Evolutionary conservation across 2,888 invertebrate genomes (phyloP).

Genomic region (Caenorhabditis angaria): DNA sequence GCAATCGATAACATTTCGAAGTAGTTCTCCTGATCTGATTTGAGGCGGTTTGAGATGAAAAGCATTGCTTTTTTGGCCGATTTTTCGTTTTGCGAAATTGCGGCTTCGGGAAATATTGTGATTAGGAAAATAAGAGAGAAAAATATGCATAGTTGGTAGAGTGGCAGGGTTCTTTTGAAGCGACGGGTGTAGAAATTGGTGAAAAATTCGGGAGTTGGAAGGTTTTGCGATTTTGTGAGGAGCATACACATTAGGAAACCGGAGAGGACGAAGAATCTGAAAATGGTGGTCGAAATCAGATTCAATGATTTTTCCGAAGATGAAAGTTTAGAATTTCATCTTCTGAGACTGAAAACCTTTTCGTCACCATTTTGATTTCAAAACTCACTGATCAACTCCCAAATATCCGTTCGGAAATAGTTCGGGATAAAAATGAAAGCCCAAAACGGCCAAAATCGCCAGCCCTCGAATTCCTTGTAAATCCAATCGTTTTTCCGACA

Average conservation of each 20-base stretch:
- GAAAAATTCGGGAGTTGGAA: no score
- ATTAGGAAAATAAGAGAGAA: no score
- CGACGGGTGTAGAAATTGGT: slow-evolving; percentile 22
- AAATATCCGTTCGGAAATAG: slow-evolving; percentile 33
- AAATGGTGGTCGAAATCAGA: neutral
- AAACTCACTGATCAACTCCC: slow-evolving; percentile 35
- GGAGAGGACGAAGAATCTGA: slow-evolving; percentile 30
- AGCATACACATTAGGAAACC: slow-evolving; percentile 21
- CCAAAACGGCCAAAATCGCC: slow-evolving; percentile 26
- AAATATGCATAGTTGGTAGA: slow-evolving; percentile 13
- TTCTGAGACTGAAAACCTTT: no score
- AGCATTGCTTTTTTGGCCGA: no score
- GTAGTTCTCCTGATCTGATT: no score
- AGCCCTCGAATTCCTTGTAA: slow-evolving; percentile 32
- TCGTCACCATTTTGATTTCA: no score
- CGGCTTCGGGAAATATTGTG: no score
- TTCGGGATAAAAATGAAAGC: slow-evolving; percentile 32
- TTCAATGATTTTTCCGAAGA: no score
- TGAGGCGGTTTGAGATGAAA: no score
- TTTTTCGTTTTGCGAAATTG: no score
- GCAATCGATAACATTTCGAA: slow-evolving; percentile 9
- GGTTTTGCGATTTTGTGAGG: neutral
- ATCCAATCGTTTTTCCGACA: no score
- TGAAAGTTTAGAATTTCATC: no score
- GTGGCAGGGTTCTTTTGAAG: slow-evolving; percentile 16